Evolutionary conservation across 2,113 vertebrate species (phyloP).

Genomic region (Aepyceros melampus): DNA sequence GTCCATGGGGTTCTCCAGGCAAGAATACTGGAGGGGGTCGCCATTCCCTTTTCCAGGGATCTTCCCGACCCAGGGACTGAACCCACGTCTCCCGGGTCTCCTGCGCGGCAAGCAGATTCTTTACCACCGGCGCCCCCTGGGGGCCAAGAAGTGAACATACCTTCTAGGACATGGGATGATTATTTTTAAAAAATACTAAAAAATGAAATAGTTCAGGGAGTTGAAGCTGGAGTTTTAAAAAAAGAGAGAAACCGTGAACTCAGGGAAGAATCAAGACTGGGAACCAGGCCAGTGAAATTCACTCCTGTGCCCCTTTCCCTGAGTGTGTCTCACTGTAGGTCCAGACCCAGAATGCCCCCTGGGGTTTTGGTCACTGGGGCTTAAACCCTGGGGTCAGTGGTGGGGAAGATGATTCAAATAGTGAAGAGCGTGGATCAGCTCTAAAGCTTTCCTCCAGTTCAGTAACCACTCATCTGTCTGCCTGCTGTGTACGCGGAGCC

Average conservation of each 20-base stretch:
- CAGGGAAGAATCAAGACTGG: background rate
- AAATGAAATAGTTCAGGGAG: background rate
- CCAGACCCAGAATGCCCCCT: background rate
- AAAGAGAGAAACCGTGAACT: background rate
- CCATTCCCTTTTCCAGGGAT: background rate
- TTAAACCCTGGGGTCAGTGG: background rate
- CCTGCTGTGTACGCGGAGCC: background rate
- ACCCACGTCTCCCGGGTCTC: background rate
- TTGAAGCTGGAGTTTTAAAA: background rate
- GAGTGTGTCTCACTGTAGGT: background rate
- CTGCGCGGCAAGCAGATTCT: background rate
- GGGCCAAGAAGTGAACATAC: background rate
- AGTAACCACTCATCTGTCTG: background rate
- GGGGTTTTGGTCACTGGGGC: background rate
- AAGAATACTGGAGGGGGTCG: too few species aligned
- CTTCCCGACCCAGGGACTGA: background rate
- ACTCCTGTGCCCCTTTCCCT: background rate
- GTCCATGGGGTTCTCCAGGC: too few species aligned
- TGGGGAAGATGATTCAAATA: background rate
- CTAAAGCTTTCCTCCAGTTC: background rate
- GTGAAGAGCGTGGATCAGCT: background rate
- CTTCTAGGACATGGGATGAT: background rate
- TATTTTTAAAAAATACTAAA: background rate
- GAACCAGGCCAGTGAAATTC: background rate
- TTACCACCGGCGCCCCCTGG: background rate